Conservation (phyloP, 2,888 invertebrate species). For the Argyra leucocephala region DNA sequence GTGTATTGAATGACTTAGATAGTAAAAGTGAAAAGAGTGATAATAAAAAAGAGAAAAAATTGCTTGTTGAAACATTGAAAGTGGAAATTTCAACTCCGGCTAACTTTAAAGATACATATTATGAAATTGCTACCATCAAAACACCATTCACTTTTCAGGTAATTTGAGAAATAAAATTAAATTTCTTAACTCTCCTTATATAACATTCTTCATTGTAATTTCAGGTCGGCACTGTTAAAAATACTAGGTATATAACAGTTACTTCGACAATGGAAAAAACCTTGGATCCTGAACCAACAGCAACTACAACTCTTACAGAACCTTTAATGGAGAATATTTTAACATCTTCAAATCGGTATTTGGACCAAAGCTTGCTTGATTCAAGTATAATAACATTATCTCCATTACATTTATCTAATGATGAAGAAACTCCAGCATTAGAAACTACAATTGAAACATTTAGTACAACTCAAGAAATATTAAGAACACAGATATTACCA, state of each 20-base stretch:
- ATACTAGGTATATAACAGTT: conserved; percentile 78
- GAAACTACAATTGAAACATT: conserved; percentile 85
- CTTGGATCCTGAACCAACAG: conserved; percentile 51
- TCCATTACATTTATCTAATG: conserved; percentile 63
- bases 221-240: conserved; percentile 77
- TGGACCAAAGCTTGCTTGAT: conserved; percentile 57
- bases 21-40: conserved; percentile 48
- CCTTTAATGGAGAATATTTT: conserved; percentile 81
- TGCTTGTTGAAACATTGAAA: conserved; percentile 69
- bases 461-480: conserved; percentile 78
- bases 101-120: conserved; percentile 75
- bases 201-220: conserved; percentile 17
- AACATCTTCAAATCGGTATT: conserved; percentile 64
- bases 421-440: conserved; percentile 73
- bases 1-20: conserved; percentile 47
- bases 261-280: conserved; percentile 77
- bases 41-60: conserved; percentile 51
- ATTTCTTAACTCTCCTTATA: background rate
- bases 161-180: conserved; percentile 30
- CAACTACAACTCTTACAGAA: conserved; percentile 57
- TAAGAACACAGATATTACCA: conserved; percentile 82
- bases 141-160: conserved; percentile 86
- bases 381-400: conserved; percentile 76
- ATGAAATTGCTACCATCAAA: conserved; percentile 81
- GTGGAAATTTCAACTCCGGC: conserved; percentile 82